phyloP scores from a whole-genome alignment of 2,888 invertebrate species.

The Ariolimax columbianus region DNA sequence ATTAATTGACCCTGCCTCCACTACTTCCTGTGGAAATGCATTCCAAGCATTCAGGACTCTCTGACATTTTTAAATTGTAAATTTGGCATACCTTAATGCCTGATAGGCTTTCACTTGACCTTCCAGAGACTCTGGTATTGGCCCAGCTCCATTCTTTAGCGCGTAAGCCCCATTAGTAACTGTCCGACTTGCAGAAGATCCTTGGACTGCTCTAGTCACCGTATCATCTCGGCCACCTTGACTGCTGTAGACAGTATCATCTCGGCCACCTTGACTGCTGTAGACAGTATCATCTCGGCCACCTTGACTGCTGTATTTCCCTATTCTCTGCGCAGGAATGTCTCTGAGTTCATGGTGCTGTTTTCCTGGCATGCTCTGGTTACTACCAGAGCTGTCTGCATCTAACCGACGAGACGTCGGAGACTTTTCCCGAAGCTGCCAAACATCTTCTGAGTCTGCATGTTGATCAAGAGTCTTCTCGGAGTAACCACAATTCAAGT shows the following conservation, averaged over 20 bases:
- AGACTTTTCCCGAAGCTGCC: constrained; percentile 34
- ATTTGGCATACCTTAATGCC: background rate
- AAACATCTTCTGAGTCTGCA: constrained; percentile 29
- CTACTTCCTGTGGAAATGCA: no score
- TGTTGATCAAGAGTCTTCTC: constrained; percentile 13
- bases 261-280: no score
- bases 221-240: background rate
- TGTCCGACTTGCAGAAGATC: background rate
- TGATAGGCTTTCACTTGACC: background rate
- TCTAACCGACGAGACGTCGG: background rate
- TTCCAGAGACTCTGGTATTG: no score
- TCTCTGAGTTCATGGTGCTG: background rate
- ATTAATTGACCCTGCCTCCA: no score
- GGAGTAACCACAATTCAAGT: constrained; percentile 8
- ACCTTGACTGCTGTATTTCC: background rate
- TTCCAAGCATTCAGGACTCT: no score
- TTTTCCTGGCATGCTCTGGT: background rate
- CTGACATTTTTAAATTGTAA: no score
- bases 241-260: no score
- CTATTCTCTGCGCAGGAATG: no score
- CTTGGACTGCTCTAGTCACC: background rate
- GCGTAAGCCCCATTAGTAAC: background rate
- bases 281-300: no score
- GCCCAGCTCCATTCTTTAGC: background rate
- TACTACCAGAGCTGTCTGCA: background rate